These are phyloP conservation scores for Heterotilapia buettikoferi DNA, from an alignment of 2,113 vertebrate species.

Conservation along the genomic window DNA sequence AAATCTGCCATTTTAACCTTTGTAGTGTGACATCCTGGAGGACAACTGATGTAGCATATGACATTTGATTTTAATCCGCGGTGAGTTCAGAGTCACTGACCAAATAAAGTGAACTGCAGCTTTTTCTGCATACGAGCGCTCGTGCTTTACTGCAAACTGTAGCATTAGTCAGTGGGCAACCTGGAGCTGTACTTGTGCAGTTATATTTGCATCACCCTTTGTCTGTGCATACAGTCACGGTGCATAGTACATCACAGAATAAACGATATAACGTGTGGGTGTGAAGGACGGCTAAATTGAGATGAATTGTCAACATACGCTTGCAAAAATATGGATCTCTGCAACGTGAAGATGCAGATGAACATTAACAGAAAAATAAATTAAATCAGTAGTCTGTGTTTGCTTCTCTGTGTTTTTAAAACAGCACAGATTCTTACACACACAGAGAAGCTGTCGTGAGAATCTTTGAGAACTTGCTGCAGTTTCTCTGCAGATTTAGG, in stretches of 20 bases:
- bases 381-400: not conserved
- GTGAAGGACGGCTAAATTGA: not conserved
- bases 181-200: not conserved
- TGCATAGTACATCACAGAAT: not conserved
- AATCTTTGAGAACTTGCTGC: not conserved
- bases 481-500: not conserved
- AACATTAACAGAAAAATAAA: not conserved
- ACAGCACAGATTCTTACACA: not conserved
- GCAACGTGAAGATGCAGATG: not conserved
- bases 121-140: not conserved
- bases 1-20: not conserved
- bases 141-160: not conserved
- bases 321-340: not conserved
- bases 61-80: not conserved
- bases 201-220: not conserved
- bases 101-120: not conserved
- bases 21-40: not conserved
- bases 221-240: not conserved
- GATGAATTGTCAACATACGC: not conserved
- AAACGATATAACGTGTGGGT: not conserved
- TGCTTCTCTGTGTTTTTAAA: not conserved
- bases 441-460: not conserved
- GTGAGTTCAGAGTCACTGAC: not conserved
- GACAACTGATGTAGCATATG: not conserved
- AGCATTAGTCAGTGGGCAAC: not conserved